Base-by-base conservation (phyloP, 2,888 invertebrate genomes). In the Anthrax anthrax region DNA sequence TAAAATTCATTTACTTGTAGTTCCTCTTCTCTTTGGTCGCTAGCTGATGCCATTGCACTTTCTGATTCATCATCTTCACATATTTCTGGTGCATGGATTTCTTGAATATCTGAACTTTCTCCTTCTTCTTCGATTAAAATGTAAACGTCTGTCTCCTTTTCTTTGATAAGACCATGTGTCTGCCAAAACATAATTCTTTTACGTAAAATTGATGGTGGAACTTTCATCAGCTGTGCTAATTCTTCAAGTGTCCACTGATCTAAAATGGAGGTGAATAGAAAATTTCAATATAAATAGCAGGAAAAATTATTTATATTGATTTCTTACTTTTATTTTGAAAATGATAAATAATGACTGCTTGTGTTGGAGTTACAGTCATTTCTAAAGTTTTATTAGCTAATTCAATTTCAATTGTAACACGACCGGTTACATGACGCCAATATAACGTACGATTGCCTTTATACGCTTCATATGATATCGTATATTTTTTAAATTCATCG, bases 401-500 rank as follows among this genome's bases (percentile, higher is more conserved):
- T 68, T 94, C 92, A 49, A 96, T 81, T 61, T 91, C 90, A 52
- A 96, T 73, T 62, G 84, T 84, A 0, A 95, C 92, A 61, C 84
- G 80, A 1, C 96, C 96, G 42, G 95, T 76, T 65, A 95, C 91
- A 43, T 89, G 84, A 57, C 92, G 91, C 95, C 95, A 96, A 60
- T 78, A 82, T 9, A 96, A 71, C 0, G 95, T 94, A 54, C 96
- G 77, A 59, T 94, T 96, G 13, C 92, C 86, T 66, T 88, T 90
- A 43, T 92, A 72, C 1, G 85, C 80, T 67, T 95, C 92, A 70
- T 90, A 96, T 0, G 84, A 81, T 61, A 84, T 85, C 1, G 92
- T 94, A 60, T 89, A 96, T 45, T 77, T 78, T 50, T 87, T 81
- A 54, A 95, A 76, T 60, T 90, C 84, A 46, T 78, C 75, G 59